Percentiles rank a stretch among this genome's conserved stretches.
Conservation (phyloP, 1,140 invertebrate species). For the Drosophila rhopaloa region DNA sequence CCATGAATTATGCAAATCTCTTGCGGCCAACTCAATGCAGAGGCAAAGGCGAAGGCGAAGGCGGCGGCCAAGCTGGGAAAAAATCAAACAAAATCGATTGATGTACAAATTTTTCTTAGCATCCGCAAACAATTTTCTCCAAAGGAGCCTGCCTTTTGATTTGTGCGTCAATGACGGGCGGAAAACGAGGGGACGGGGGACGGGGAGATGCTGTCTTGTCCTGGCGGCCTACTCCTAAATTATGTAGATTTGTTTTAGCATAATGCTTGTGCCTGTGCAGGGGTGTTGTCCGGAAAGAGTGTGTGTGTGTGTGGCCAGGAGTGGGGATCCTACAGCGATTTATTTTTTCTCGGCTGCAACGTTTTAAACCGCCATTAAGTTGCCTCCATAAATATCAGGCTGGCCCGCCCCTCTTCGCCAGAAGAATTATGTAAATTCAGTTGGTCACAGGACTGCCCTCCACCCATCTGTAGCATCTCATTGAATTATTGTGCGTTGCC, state of each 20-base stretch:
- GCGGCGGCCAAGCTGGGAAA: conserved; percentile 32
- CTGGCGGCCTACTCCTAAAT: conserved; percentile 74
- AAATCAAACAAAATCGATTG: conserved; percentile 83
- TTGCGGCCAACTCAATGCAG: conserved; percentile 64
- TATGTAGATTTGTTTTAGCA: conserved; percentile 83
- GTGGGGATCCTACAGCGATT: conserved; percentile 45
- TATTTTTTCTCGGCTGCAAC: conserved; percentile 56
- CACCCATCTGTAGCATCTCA: conserved; percentile 34
- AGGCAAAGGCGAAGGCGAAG: conserved; percentile 9
- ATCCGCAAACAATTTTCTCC: conserved; percentile 75
- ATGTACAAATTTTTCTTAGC: conserved; percentile 82
- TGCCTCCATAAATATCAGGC: conserved; percentile 75
- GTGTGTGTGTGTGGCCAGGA: conserved; percentile 19
- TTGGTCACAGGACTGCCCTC: conserved; percentile 58
- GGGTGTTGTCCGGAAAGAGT: conserved; percentile 16
- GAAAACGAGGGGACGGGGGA: not conserved
- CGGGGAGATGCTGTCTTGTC: conserved; percentile 38
- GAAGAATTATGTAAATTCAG: conserved; percentile 78
- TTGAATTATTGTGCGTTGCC: conserved; percentile 59
- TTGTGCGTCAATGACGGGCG: conserved; percentile 70
- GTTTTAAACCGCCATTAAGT: conserved; percentile 81
- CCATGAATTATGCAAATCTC: conserved; percentile 81
- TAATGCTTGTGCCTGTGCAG: conserved; percentile 56
- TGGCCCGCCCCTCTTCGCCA: conserved; percentile 24
- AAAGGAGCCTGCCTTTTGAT: conserved; percentile 64